A percentile compares a stretch with the other conserved stretches of the same genome.
phyloP scores from a whole-genome alignment of 1,140 invertebrate genomes.

The Philotrypesis tridentata region DNA sequence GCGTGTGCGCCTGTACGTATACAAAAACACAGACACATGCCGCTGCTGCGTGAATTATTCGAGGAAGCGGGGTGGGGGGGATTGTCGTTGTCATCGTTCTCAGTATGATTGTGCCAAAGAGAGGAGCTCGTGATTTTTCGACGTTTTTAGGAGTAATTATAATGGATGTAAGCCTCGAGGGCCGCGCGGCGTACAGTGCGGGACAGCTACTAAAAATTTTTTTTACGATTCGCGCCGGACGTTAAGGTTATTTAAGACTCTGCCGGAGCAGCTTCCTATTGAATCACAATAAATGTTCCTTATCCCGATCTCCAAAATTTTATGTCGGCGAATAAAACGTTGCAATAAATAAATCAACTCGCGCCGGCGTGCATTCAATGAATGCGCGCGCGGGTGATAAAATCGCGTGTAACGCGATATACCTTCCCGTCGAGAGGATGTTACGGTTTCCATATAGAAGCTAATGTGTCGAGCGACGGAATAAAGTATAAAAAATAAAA shows the following conservation, averaged over 20 bases:
- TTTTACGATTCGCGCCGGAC: constrained; percentile 32
- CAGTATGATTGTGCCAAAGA: neutral
- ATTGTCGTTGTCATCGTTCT: neutral
- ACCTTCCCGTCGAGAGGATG: too few relatives aligned
- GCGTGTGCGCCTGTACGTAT: neutral
- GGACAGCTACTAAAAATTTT: neutral
- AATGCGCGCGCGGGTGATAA: neutral
- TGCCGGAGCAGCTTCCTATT: neutral
- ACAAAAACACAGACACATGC: neutral
- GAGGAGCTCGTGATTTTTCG: constrained; percentile 39
- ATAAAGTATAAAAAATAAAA: neutral
- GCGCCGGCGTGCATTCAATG: too few relatives aligned
- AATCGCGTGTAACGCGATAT: too few relatives aligned
- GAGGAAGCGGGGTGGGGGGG: neutral
- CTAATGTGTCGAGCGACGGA: too few relatives aligned
- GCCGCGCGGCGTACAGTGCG: too few relatives aligned
- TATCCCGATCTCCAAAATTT: constrained; percentile 20
- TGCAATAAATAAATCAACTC: constrained; percentile 32
- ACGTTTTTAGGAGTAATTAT: constrained; percentile 47
- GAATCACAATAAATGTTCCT: constrained; percentile 42
- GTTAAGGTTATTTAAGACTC: constrained; percentile 19
- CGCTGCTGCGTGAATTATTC: constrained; percentile 15
- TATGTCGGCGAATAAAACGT: constrained; percentile 22
- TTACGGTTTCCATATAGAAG: too few relatives aligned
- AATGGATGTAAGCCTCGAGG: neutral